Percentiles rank a stretch among this genome's conserved stretches.
These are phyloP conservation scores for Nipponacmea schrenckii DNA, from an alignment of 2,888 invertebrate species.

Conservation along the genomic window DNA sequence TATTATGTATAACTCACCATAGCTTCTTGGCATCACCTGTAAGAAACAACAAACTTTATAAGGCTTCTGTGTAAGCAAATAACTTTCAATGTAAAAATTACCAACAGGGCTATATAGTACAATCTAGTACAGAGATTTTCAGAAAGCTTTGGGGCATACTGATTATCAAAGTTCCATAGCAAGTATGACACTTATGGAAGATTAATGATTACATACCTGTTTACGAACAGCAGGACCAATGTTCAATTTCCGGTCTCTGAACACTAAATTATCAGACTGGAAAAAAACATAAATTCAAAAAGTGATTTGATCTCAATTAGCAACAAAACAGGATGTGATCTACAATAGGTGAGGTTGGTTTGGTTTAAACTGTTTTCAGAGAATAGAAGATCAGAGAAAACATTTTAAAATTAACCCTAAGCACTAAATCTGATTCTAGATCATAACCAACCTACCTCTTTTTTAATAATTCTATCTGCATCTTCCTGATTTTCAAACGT, in stretches of 20 bases:
- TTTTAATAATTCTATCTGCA: slow-evolving; percentile 72
- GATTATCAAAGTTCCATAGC: no score
- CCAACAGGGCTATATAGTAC: no score
- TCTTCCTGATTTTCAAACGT: slow-evolving; percentile 90
- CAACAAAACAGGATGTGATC: neutral
- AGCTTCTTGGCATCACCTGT: slow-evolving; percentile 57
- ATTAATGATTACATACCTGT: slow-evolving; percentile 72
- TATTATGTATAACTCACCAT: slow-evolving; percentile 50
- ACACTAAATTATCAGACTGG: slow-evolving; percentile 79
- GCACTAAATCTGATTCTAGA: no score
- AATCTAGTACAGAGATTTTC: no score
- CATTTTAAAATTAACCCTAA: no score
- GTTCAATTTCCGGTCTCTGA: slow-evolving; percentile 84
- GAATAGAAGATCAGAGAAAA: no score
- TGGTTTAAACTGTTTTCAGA: no score
- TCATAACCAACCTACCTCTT: slow-evolving; percentile 70
- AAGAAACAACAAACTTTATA: slow-evolving; percentile 33
- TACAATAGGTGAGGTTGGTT: no score
- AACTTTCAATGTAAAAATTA: no score
- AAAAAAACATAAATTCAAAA: slow-evolving; percentile 46
- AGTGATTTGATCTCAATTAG: neutral
- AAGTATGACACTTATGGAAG: no score
- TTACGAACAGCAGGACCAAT: slow-evolving; percentile 89
- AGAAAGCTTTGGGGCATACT: no score
- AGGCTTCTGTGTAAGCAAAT: no score